These are phyloP conservation scores for Zingel zingel DNA, from an alignment of 2,113 vertebrate genomes.

Conservation along the genomic window DNA sequence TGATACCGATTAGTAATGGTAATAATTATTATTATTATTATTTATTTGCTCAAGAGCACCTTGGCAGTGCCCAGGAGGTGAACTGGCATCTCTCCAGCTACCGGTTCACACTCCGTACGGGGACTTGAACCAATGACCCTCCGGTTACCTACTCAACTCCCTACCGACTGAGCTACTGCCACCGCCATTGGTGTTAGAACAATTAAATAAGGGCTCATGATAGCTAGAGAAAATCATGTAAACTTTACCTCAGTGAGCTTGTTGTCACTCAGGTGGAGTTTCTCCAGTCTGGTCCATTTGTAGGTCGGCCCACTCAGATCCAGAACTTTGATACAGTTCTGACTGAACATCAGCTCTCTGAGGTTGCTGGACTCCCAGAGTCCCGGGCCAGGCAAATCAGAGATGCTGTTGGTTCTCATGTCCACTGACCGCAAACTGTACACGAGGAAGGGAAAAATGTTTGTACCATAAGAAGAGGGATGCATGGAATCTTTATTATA, in stretches of 20 bases:
- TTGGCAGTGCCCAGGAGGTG: no score
- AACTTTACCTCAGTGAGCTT: constrained; percentile 89
- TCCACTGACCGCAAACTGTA: constrained; percentile 91
- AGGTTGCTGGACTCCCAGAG: constrained; percentile 91
- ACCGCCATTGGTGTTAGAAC: no score
- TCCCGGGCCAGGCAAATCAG: constrained; percentile 86
- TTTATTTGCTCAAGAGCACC: no score
- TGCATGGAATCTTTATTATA: neutral
- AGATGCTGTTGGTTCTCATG: constrained; percentile 90
- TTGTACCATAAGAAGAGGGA: neutral
- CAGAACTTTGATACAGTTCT: constrained; percentile 89
- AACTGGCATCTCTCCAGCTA: no score
- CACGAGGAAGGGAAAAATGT: neutral
- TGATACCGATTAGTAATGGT: neutral
- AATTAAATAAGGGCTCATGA: no score
- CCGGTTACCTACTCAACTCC: no score
- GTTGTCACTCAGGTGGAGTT: constrained; percentile 93
- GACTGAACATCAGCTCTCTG: constrained; percentile 92
- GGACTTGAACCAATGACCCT: no score
- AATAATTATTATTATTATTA: no score
- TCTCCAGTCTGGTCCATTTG: constrained; percentile 92
- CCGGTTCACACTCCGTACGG: no score
- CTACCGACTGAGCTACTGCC: no score
- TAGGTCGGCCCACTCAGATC: constrained; percentile 89
- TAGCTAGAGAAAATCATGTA: no score